phyloP scores from a whole-genome alignment of 2,797 vertebrate genomes.

The Lepidocolaptes lacrymiger region DNA sequence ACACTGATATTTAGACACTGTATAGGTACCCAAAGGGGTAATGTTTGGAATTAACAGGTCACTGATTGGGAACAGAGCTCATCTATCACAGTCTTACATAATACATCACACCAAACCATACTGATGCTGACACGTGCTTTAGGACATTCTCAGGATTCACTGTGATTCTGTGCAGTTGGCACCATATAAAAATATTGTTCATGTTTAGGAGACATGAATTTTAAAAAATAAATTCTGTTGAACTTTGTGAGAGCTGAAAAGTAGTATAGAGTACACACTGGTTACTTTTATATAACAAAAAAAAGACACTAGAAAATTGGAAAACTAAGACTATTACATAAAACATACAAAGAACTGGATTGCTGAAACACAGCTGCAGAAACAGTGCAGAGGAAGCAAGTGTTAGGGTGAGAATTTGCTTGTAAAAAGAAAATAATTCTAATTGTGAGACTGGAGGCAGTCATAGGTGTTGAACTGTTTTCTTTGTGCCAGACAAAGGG shows the following conservation, averaged over 20 bases:
- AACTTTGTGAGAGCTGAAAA: background rate
- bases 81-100: background rate
- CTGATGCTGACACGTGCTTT: background rate
- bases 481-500: constrained; percentile 79
- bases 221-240: background rate
- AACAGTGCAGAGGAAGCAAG: background rate
- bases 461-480: constrained; percentile 84
- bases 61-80: background rate
- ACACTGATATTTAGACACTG: background rate
- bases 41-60: background rate
- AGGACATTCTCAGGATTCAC: background rate
- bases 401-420: background rate
- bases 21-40: background rate
- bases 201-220: background rate
- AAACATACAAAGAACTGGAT: background rate
- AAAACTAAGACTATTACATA: background rate
- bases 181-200: background rate
- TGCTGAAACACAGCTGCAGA: background rate
- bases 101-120: background rate
- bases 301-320: background rate
- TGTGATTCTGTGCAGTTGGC: background rate
- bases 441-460: constrained; percentile 80
- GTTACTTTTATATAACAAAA: background rate
- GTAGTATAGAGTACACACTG: background rate
- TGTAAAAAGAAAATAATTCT: background rate